These are phyloP conservation scores for Apotomis betuletana DNA, from an alignment of 2,888 invertebrate species.

Conservation along the genomic window DNA sequence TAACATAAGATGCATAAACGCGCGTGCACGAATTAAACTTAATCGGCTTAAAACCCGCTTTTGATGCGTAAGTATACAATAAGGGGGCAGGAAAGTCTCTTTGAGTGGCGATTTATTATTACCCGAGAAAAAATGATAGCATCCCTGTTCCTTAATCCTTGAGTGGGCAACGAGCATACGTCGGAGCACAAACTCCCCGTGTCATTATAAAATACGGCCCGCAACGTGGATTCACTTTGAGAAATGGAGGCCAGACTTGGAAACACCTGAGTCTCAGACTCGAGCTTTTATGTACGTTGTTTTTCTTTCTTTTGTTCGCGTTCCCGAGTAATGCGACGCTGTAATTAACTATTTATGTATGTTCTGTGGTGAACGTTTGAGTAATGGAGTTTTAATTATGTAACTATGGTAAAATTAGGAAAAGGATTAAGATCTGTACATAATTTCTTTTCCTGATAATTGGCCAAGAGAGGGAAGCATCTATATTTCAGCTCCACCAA, in stretches of 20 bases:
- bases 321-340: slow-evolving; percentile 5
- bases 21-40: no score
- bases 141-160: slow-evolving; percentile 70
- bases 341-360: slow-evolving; percentile 19
- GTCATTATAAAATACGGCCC: slow-evolving; percentile 81
- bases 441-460: no score
- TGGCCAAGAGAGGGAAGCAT: no score
- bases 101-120: neutral
- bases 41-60: no score
- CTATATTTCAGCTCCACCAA: no score
- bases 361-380: neutral
- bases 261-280: slow-evolving; percentile 70
- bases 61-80: no score
- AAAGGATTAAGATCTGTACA: no score
- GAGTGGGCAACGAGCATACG: slow-evolving; percentile 77
- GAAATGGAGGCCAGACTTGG: slow-evolving; percentile 73
- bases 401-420: no score
- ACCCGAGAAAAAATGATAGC: slow-evolving; percentile 45
- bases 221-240: slow-evolving; percentile 78
- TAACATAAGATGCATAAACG: no score
- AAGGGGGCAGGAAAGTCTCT: neutral
- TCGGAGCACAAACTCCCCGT: slow-evolving; percentile 71
- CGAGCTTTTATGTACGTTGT: slow-evolving; percentile 53
- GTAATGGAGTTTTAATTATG: neutral
- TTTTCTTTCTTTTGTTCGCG: slow-evolving; percentile 29